Percentiles rank a stretch among this genome's conserved stretches.
Evolutionary conservation across 2,888 invertebrate species (phyloP).

Genomic region (Aleiodes testaceus): DNA sequence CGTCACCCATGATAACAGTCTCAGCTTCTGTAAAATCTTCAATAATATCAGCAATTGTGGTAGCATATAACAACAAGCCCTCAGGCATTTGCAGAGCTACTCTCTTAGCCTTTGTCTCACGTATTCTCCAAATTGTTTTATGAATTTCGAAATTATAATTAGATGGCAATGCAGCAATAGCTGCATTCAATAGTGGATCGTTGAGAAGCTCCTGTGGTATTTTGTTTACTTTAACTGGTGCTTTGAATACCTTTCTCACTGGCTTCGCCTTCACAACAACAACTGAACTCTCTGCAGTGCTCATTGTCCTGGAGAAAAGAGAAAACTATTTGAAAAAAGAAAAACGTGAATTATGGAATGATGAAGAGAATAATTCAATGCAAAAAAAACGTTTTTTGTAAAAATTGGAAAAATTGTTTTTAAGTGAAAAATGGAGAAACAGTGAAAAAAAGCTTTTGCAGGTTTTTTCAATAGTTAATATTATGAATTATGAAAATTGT

Average conservation of each 20-base stretch:
- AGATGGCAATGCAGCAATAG: slow-evolving; percentile 84
- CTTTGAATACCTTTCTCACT: slow-evolving; percentile 85
- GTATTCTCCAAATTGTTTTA: slow-evolving; percentile 97
- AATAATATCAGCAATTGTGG: slow-evolving; percentile 94
- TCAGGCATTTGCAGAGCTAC: slow-evolving; percentile 99
- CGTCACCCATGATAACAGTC: slow-evolving; percentile 97
- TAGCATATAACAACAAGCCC: slow-evolving; percentile 93
- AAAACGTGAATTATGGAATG: background rate
- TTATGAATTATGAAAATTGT: no score
- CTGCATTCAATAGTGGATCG: slow-evolving; percentile 82
- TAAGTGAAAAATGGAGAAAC: no score
- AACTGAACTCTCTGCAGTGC: slow-evolving; percentile 70
- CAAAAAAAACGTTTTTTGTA: no score
- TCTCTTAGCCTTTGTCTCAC: slow-evolving; percentile 85
- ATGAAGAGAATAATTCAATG: background rate
- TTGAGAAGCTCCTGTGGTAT: slow-evolving; percentile 87
- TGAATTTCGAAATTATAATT: slow-evolving; percentile 99
- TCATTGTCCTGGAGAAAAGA: slow-evolving; percentile 50
- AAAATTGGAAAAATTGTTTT: no score
- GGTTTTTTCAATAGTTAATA: no score
- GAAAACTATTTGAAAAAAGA: background rate
- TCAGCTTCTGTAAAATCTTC: slow-evolving; percentile 91
- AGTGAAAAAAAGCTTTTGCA: no score
- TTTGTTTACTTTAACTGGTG: slow-evolving; percentile 83
- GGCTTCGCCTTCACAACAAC: slow-evolving; percentile 86